Percentiles rank a stretch among this genome's conserved stretches.
These are phyloP conservation scores for Polymixis flavicincta DNA, from an alignment of 2,888 invertebrate species.

Conservation along the genomic window DNA sequence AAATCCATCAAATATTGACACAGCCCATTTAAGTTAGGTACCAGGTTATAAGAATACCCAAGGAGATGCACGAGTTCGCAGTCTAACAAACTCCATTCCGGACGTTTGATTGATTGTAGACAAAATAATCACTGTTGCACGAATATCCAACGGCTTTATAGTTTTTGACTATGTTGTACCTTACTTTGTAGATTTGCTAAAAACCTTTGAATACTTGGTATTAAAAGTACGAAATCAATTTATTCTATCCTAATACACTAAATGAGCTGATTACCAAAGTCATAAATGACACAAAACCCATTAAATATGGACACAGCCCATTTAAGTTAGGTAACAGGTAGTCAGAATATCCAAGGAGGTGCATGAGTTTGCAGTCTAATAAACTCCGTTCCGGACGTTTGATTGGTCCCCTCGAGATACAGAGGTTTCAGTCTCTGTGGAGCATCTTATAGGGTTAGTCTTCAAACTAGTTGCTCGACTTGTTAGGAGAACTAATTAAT, in stretches of 20 bases:
- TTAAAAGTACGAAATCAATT: too few relatives aligned
- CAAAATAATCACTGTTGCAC: too few relatives aligned
- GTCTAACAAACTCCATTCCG: constrained; percentile 70
- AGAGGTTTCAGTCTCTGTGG: constrained; percentile 63
- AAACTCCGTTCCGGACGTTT: constrained; percentile 72
- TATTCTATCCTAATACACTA: background rate
- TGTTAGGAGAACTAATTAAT: constrained; percentile 66
- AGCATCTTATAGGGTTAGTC: constrained; percentile 64
- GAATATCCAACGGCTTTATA: too few relatives aligned
- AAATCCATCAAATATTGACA: constrained; percentile 35
- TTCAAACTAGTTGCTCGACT: constrained; percentile 63
- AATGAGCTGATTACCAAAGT: background rate
- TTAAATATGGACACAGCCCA: constrained; percentile 34
- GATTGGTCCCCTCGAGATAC: constrained; percentile 78
- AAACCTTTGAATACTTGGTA: too few relatives aligned
- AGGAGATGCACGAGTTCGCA: constrained; percentile 67
- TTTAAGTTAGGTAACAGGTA: constrained; percentile 53
- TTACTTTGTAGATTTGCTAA: too few relatives aligned
- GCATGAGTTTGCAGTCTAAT: constrained; percentile 69
- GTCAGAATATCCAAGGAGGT: constrained; percentile 65
- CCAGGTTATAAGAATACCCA: constrained; percentile 63
- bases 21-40: constrained; percentile 39
- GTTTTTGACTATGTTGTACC: too few relatives aligned
- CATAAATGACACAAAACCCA: background rate
- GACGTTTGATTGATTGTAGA: constrained; percentile 74